A percentile compares a stretch with the other conserved stretches of the same genome.
Evolutionary conservation across 1,140 invertebrate genomes (phyloP).

Genomic region (Lepidurus apus): DNA sequence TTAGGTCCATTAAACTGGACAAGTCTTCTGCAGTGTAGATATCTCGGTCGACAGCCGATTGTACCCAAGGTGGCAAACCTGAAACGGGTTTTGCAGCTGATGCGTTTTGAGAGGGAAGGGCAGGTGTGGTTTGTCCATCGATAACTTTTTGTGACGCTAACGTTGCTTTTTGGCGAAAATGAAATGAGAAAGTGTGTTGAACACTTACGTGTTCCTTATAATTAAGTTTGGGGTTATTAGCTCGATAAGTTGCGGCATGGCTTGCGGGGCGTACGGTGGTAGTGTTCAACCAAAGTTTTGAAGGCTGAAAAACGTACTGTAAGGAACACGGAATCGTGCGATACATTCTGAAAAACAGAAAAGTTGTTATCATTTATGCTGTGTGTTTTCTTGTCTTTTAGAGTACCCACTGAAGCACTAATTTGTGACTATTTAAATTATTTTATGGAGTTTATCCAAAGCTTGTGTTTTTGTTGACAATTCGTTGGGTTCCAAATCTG

Average conservation of each 20-base stretch:
- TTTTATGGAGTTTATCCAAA: neutral
- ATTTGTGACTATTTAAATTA: neutral
- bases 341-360: neutral
- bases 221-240: neutral
- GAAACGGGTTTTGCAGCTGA: neutral
- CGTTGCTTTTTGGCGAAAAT: neutral
- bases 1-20: neutral
- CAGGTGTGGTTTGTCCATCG: neutral
- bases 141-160: neutral
- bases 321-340: neutral
- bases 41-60: constrained; percentile 27
- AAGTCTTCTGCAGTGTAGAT: constrained; percentile 11
- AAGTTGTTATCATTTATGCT: neutral
- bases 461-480: constrained; percentile 10
- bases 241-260: neutral
- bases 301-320: neutral
- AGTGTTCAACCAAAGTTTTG: neutral
- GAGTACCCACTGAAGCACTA: neutral
- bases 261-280: neutral
- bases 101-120: neutral
- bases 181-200: neutral
- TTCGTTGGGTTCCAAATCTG: neutral
- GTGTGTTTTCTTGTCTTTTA: neutral
- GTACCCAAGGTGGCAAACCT: constrained; percentile 26
- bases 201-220: neutral